phyloP scores from a whole-genome alignment of 2,113 vertebrate species.

The Panurus biarmicus region DNA sequence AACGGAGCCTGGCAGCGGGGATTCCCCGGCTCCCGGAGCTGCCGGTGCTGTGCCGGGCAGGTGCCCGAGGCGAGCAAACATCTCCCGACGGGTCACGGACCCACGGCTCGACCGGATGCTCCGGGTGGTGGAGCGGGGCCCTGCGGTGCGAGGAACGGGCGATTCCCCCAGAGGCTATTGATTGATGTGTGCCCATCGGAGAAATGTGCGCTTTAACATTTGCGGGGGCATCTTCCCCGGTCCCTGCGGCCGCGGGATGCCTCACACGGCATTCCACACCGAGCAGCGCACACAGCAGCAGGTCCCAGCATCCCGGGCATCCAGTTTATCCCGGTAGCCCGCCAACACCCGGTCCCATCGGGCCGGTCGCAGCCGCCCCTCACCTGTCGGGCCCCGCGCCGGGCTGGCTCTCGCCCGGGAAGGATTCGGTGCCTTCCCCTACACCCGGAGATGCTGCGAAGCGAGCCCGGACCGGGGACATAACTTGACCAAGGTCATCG shows the following conservation, averaged over 20 bases:
- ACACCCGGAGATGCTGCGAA: not conserved
- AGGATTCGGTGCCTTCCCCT: not conserved
- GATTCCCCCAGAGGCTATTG: not conserved
- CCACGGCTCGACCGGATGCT: not conserved
- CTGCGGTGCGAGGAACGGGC: not conserved
- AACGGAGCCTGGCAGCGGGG: not conserved
- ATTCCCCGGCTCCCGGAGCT: not conserved
- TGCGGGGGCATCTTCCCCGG: not conserved
- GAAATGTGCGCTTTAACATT: not conserved
- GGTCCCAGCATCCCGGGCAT: not conserved
- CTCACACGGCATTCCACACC: not conserved
- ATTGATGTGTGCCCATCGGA: not conserved
- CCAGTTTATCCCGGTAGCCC: not conserved
- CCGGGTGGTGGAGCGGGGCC: not conserved
- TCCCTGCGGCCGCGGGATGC: not conserved
- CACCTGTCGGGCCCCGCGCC: not conserved
- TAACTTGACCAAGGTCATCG: conserved; percentile 37
- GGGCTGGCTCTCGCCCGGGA: not conserved
- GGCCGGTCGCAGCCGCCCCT: not conserved
- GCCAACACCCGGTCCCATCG: not conserved
- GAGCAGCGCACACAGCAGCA: not conserved
- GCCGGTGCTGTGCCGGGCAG: not conserved
- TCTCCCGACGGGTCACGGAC: not conserved
- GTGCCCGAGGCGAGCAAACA: not conserved
- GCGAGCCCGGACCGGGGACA: not conserved